Conservation (phyloP, 2,113 vertebrate species). For the Aix galericulata region DNA sequence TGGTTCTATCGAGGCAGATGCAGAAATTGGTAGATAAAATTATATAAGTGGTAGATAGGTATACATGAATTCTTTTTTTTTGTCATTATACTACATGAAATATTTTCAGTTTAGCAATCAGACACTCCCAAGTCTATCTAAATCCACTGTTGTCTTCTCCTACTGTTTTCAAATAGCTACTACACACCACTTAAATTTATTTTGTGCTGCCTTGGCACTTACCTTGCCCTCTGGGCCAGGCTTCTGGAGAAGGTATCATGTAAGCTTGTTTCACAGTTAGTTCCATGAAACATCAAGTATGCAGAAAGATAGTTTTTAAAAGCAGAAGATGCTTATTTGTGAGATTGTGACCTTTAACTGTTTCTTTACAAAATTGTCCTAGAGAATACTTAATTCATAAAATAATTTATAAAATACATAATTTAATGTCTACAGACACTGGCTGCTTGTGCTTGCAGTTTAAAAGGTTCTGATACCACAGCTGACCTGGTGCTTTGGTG, state of each 20-base stretch:
- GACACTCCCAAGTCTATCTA: too few species aligned
- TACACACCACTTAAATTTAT: too few species aligned
- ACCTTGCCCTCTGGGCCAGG: background rate
- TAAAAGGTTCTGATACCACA: background rate
- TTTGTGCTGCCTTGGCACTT: background rate
- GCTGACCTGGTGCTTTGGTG: background rate
- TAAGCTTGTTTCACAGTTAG: background rate
- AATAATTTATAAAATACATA: too few species aligned
- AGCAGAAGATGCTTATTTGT: background rate
- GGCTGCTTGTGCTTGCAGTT: background rate
- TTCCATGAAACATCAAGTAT: background rate
- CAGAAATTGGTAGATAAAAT: background rate
- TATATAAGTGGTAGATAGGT: background rate
- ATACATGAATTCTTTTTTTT: background rate
- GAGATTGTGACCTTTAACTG: background rate
- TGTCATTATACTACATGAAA: background rate
- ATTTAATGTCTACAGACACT: background rate
- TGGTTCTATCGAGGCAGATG: too few species aligned
- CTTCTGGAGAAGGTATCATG: background rate
- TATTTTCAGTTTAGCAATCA: background rate
- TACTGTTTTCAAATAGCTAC: too few species aligned
- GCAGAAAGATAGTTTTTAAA: background rate
- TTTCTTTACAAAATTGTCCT: background rate
- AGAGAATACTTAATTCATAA: too few species aligned
- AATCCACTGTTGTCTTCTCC: background rate